These are phyloP conservation scores for Eurois occulta DNA, from an alignment of 2,888 invertebrate genomes.

Conservation along the genomic window DNA sequence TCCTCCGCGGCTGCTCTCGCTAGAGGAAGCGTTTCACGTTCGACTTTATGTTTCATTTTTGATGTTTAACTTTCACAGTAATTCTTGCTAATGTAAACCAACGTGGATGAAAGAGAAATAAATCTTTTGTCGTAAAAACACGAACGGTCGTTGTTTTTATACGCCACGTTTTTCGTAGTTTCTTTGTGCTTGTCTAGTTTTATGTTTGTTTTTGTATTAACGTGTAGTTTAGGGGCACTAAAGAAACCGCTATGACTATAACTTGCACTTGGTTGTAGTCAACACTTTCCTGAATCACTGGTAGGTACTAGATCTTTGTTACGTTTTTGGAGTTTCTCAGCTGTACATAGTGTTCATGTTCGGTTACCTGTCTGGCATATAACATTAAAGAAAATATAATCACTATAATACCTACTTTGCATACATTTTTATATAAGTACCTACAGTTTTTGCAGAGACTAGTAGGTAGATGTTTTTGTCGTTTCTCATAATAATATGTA, in stretches of 20 bases:
- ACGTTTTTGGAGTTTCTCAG: neutral
- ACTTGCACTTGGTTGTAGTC: constrained; percentile 25
- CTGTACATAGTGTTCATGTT: neutral
- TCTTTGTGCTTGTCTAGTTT: constrained; percentile 29
- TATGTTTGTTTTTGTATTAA: constrained; percentile 38
- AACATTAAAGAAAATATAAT: neutral
- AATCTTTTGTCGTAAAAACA: constrained; percentile 62
- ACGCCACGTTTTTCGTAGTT: constrained; percentile 26
- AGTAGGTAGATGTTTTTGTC: no score
- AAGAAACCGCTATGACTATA: constrained; percentile 2
- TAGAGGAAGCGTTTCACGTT: constrained; percentile 39
- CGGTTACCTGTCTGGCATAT: neutral
- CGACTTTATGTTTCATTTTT: constrained; percentile 51
- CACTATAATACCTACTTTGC: neutral
- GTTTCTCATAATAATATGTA: no score
- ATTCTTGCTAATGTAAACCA: constrained; percentile 58
- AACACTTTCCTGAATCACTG: neutral
- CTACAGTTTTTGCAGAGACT: neutral
- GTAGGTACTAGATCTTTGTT: neutral
- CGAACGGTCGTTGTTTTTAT: constrained; percentile 48
- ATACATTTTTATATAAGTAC: neutral
- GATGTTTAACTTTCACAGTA: constrained; percentile 62
- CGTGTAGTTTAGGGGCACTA: constrained; percentile 33
- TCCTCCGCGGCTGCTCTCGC: constrained; percentile 2
- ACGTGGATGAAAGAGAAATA: constrained; percentile 51